These are phyloP conservation scores for Rhincodon typus DNA, from an alignment of 2,797 vertebrate genomes.

Conservation along the genomic window DNA sequence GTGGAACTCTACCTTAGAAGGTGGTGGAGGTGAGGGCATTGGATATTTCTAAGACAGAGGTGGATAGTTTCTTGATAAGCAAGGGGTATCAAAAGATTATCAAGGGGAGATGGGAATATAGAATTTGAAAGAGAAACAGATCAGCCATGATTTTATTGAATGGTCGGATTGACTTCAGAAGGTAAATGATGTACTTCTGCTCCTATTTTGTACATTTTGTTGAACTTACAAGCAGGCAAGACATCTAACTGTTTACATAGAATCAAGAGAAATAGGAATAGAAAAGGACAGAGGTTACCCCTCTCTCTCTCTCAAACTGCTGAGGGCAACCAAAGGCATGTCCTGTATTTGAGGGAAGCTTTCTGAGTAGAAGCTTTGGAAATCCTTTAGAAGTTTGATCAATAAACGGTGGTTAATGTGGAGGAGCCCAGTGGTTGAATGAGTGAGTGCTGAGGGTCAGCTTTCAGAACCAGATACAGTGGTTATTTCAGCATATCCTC, in stretches of 20 bases:
- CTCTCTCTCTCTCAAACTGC: not conserved
- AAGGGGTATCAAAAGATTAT: no score
- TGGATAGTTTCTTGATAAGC: no score
- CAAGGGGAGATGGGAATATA: no score
- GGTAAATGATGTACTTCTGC: no score
- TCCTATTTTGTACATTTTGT: not conserved
- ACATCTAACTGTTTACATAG: not conserved
- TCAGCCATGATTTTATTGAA: no score
- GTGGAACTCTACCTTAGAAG: not conserved
- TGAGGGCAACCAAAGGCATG: not conserved
- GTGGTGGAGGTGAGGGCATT: no score
- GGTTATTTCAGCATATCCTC: not conserved
- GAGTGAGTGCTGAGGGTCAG: not conserved
- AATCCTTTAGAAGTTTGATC: not conserved
- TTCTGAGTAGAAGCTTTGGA: not conserved
- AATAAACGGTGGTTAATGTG: not conserved
- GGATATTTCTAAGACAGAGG: no score
- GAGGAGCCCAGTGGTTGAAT: not conserved
- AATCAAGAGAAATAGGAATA: not conserved
- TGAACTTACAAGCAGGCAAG: not conserved
- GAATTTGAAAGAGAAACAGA: no score
- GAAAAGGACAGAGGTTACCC: not conserved
- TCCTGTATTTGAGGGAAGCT: not conserved
- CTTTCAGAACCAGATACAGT: not conserved
- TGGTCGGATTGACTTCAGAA: no score